phyloP scores from a whole-genome alignment of 92 coral and sea anemone species.

The Chrysogorgia sp. region DNA sequence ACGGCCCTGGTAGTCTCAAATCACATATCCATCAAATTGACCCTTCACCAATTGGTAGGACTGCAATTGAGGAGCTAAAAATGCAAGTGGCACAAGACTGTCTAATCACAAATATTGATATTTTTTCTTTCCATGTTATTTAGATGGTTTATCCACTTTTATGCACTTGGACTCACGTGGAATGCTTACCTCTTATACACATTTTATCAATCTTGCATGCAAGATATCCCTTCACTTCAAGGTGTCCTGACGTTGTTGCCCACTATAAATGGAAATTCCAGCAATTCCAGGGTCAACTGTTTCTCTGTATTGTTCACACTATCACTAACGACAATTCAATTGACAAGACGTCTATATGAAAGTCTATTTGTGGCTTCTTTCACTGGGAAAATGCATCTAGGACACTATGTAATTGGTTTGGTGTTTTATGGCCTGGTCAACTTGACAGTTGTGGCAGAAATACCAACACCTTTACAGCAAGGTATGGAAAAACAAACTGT shows the following conservation, averaged over 20 bases:
- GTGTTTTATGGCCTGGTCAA: slow-evolving; percentile 72
- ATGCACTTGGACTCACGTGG: slow-evolving; percentile 67
- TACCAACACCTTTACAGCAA: slow-evolving; percentile 31
- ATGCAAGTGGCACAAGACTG: no score
- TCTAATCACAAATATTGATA: no score
- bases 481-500: slow-evolving; percentile 6
- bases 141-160: slow-evolving; percentile 96
- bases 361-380: slow-evolving; percentile 75
- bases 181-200: slow-evolving; percentile 52
- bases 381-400: slow-evolving; percentile 80
- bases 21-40: no score
- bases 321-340: slow-evolving; percentile 69
- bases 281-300: slow-evolving; percentile 58
- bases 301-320: slow-evolving; percentile 74
- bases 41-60: no score
- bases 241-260: slow-evolving; percentile 47
- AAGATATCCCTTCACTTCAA: background rate
- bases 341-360: slow-evolving; percentile 76
- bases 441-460: slow-evolving; percentile 60
- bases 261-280: slow-evolving; percentile 24
- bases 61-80: no score
- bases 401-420: slow-evolving; percentile 75
- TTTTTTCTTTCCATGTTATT: slow-evolving; percentile 5
- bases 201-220: slow-evolving; percentile 54
- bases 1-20: no score